Evolutionary conservation across 2,888 invertebrate genomes (phyloP).

Genomic region (Drepana falcataria): DNA sequence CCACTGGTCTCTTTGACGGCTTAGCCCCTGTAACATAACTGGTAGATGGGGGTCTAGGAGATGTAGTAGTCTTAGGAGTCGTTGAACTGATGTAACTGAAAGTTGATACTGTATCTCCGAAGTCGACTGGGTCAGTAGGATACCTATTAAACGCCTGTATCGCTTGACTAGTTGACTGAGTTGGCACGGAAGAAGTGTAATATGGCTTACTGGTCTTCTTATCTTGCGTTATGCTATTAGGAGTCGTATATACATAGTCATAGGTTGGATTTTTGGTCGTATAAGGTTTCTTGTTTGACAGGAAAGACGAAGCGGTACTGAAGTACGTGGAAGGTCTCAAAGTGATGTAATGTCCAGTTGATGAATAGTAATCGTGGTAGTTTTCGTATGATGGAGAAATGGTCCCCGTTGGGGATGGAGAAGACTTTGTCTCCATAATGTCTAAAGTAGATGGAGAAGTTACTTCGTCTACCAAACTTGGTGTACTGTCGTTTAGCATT

Average conservation of each 20-base stretch:
- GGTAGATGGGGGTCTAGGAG: constrained; percentile 60
- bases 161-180: constrained; percentile 67
- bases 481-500: constrained; percentile 78
- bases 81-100: constrained; percentile 61
- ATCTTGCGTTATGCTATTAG: constrained; percentile 47
- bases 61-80: constrained; percentile 49
- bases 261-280: constrained; percentile 43
- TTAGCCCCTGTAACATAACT: constrained; percentile 69
- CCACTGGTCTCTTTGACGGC: constrained; percentile 69
- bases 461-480: constrained; percentile 55
- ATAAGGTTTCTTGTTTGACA: constrained; percentile 34
- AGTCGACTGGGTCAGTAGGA: constrained; percentile 62
- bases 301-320: constrained; percentile 11
- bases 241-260: constrained; percentile 44
- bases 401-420: constrained; percentile 47
- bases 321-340: constrained; percentile 33
- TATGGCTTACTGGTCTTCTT: constrained; percentile 43
- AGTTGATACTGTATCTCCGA: constrained; percentile 57
- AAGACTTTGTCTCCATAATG: constrained; percentile 59
- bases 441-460: constrained; percentile 49
- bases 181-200: constrained; percentile 57
- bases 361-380: constrained; percentile 46
- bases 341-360: constrained; percentile 67
- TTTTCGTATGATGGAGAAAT: constrained; percentile 47
- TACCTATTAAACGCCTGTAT: constrained; percentile 67